phyloP scores from a whole-genome alignment of 2,888 invertebrate species.

The Trachelus stipa region DNA sequence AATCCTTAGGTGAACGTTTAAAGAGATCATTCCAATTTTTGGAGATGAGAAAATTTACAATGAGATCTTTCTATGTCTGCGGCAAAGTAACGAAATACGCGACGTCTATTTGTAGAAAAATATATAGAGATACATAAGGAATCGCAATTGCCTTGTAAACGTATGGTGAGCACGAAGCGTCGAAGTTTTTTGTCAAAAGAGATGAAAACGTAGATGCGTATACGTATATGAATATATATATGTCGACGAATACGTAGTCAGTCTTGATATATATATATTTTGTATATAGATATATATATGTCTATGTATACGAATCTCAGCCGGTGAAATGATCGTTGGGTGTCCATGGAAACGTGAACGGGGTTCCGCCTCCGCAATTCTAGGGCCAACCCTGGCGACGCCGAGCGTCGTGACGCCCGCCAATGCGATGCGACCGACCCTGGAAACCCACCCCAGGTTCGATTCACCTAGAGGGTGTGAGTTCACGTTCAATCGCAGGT shows the following conservation, averaged over 20 bases:
- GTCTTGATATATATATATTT: background rate
- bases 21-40: too few species aligned
- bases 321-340: constrained; percentile 19
- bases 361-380: constrained; percentile 48
- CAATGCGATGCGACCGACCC: constrained; percentile 46
- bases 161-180: background rate
- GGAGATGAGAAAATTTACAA: too few species aligned
- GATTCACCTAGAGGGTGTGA: constrained; percentile 21
- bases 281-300: background rate
- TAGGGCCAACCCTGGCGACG: constrained; percentile 51
- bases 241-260: background rate
- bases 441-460: constrained; percentile 43
- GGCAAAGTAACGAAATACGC: background rate
- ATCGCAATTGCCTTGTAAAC: background rate
- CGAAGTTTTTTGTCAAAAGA: background rate
- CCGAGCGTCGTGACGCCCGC: constrained; percentile 47
- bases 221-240: background rate
- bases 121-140: background rate
- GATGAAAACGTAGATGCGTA: background rate
- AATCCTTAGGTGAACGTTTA: background rate
- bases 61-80: background rate
- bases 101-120: background rate
- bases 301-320: constrained; percentile 4
- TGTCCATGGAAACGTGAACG: constrained; percentile 51
- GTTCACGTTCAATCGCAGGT: constrained; percentile 45